phyloP scores from a whole-genome alignment of 2,113 vertebrate genomes.

The Ptychochromis oligacanthus region DNA sequence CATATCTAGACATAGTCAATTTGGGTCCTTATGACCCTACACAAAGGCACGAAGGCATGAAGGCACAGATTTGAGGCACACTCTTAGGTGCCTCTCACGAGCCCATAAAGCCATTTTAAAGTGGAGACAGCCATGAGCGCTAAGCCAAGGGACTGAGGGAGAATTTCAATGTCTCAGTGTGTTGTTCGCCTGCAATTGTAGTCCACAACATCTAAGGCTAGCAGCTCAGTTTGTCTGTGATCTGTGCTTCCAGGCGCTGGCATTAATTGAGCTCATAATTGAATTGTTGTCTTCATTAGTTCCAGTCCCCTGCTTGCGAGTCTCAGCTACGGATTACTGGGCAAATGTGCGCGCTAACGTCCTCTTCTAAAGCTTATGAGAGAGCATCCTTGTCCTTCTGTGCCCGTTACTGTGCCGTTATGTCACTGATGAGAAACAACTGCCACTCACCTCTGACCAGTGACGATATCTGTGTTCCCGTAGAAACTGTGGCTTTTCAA shows the following conservation, averaged over 20 bases:
- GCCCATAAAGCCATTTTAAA: conserved; percentile 58
- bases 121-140: conserved; percentile 60
- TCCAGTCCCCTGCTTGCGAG: conserved; percentile 76
- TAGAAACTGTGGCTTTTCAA: conserved; percentile 55
- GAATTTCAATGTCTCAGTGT: conserved; percentile 40
- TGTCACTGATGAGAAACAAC: conserved; percentile 45
- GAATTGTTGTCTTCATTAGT: conserved; percentile 87
- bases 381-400: conserved; percentile 3
- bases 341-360: conserved; percentile 67
- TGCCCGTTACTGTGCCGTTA: conserved; percentile 9
- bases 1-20: conserved; percentile 42
- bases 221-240: conserved; percentile 69
- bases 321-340: conserved; percentile 73
- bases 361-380: conserved; percentile 43
- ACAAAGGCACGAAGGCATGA: conserved; percentile 48
- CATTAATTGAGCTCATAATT: conserved; percentile 85
- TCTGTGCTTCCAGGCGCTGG: conserved; percentile 75
- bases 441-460: conserved; percentile 55
- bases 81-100: conserved; percentile 55
- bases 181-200: conserved; percentile 68
- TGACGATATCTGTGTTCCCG: conserved; percentile 36
- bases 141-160: conserved; percentile 65
- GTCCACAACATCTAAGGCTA: conserved; percentile 66
- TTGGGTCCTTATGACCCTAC: conserved; percentile 48
- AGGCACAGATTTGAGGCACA: conserved; percentile 37